Percentiles rank a stretch among this genome's conserved stretches.
Evolutionary conservation across 2,113 vertebrate species (phyloP).

Genomic region (Dipodomys ordii): DNA sequence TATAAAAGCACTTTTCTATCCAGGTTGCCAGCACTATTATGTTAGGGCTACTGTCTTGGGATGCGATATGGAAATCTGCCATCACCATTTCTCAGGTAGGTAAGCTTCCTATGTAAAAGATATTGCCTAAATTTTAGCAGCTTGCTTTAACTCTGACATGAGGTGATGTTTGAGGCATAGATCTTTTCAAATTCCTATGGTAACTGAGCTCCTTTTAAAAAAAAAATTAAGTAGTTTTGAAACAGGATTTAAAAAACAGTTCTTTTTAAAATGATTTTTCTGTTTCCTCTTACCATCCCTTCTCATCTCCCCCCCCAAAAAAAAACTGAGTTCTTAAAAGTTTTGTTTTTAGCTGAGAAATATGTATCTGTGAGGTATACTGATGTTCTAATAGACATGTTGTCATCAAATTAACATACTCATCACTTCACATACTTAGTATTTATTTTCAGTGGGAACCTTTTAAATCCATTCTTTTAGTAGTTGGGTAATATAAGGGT

Average conservation of each 20-base stretch:
- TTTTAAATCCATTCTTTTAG: background rate
- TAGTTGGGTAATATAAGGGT: background rate
- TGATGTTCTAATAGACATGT: background rate
- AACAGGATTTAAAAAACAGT: too few species aligned
- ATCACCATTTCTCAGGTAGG: background rate
- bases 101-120: background rate
- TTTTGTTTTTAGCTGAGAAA: constrained; percentile 18
- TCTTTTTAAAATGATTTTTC: too few species aligned
- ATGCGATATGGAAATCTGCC: background rate
- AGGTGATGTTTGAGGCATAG: background rate
- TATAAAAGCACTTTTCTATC: constrained; percentile 31
- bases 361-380: background rate
- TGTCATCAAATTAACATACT: background rate
- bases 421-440: background rate
- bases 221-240: too few species aligned
- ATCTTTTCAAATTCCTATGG: background rate
- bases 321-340: background rate
- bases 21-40: background rate
- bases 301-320: too few species aligned
- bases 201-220: background rate
- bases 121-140: background rate
- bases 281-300: too few species aligned
- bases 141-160: background rate
- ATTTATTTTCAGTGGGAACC: background rate
- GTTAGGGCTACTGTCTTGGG: background rate